Percentiles rank a stretch among this genome's conserved stretches.
These are phyloP conservation scores for Sesamia nonagrioides DNA, from an alignment of 1,140 invertebrate species.

Conservation along the genomic window DNA sequence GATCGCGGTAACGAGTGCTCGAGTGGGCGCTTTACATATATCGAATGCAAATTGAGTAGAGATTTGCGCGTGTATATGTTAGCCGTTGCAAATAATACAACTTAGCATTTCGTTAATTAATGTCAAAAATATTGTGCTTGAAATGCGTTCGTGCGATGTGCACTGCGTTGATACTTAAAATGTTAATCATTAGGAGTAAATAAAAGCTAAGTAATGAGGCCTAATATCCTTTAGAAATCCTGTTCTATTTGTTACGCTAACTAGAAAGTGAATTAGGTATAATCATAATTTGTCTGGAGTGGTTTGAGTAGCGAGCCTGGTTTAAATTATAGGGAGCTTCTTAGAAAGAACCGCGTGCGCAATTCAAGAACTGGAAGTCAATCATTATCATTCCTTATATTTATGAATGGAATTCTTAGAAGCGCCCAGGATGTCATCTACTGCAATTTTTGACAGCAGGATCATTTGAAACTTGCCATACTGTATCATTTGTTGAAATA, in stretches of 20 bases:
- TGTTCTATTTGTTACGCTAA: constrained; percentile 63
- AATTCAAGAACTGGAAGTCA: constrained; percentile 37
- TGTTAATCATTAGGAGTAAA: not conserved
- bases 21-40: constrained; percentile 75
- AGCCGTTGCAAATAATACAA: constrained; percentile 43
- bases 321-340: constrained; percentile 66
- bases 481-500: not conserved
- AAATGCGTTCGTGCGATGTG: constrained; percentile 49
- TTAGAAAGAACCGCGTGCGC: constrained; percentile 54
- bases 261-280: constrained; percentile 74
- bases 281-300: constrained; percentile 64
- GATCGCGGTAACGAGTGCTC: constrained; percentile 67
- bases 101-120: constrained; percentile 70
- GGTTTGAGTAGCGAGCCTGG: constrained; percentile 58
- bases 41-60: constrained; percentile 77
- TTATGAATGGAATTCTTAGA: constrained; percentile 53
- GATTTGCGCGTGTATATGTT: constrained; percentile 73
- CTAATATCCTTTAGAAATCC: constrained; percentile 54
- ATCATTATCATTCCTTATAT: constrained; percentile 54
- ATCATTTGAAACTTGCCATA: not conserved
- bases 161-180: constrained; percentile 1
- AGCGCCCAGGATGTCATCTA: constrained; percentile 5
- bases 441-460: constrained; percentile 3
- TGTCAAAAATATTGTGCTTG: constrained; percentile 66
- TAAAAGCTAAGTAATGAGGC: not conserved